Evolutionary conservation across 2,888 invertebrate species (phyloP).

Genomic region (Ochropleura leucogaster): DNA sequence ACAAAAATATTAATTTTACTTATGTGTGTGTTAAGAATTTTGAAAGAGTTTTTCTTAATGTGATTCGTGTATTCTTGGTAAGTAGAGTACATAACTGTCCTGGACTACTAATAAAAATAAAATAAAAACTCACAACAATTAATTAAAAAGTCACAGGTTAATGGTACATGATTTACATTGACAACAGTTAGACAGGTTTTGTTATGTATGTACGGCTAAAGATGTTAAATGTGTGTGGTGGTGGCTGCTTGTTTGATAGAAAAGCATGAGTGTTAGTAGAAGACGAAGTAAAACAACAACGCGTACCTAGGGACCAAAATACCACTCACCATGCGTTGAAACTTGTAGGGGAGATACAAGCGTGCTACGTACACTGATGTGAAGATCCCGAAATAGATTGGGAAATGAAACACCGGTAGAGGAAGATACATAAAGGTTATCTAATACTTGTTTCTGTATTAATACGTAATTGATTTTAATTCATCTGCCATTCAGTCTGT

Average conservation of each 20-base stretch:
- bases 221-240: neutral
- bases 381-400: slow-evolving; percentile 45
- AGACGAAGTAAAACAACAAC: slow-evolving; percentile 1
- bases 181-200: neutral
- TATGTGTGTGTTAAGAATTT: neutral
- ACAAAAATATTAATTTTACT: no score
- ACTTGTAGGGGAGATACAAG: slow-evolving; percentile 15
- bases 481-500: slow-evolving; percentile 21
- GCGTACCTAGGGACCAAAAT: slow-evolving; percentile 33
- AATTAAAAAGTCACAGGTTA: neutral
- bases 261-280: neutral
- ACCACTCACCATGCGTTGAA: slow-evolving; percentile 6
- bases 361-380: slow-evolving; percentile 17
- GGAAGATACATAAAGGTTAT: slow-evolving; percentile 40
- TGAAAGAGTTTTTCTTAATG: neutral
- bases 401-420: slow-evolving; percentile 38
- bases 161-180: neutral
- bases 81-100: no score
- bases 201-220: neutral
- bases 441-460: slow-evolving; percentile 36
- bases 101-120: no score
- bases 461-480: slow-evolving; percentile 35
- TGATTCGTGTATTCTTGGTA: neutral
- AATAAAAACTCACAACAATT: no score
- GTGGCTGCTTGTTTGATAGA: neutral